Base-by-base conservation (phyloP, 1,140 invertebrate genomes). In the Medauroidea extradentata region DNA sequence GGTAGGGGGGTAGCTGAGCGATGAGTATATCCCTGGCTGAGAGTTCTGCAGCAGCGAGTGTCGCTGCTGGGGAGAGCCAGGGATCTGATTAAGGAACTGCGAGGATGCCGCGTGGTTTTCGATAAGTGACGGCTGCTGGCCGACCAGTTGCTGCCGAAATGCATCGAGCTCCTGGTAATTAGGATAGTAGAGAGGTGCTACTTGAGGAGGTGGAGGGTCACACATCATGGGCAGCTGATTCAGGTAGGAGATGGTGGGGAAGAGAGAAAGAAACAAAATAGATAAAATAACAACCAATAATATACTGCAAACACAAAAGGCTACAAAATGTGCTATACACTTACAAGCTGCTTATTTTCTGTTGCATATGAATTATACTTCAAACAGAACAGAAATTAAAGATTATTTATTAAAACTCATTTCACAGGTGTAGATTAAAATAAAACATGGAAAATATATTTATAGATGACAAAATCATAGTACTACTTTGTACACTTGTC, bases 1-100 rank as follows among this genome's bases (percentile, higher is more conserved):
- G 58, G 52, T 27, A 8, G 69, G 67, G 57, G 71, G 71, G 38
- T 71, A 68, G 62, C 67, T 69, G 54, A 71, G 73, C 3, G 73
- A 63, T 41, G 71, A 73, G 13, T 71, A 61, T 25, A 25, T 29
- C 39, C 41, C 39, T 7, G 53, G 46, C 3, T 59, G 21, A 16
- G 53, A 57, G 41, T 52, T 42, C 43, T 46, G 54, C 19, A 53
- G 38, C 34, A 43, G 2, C 18, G 48, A 53, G 13, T 53, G 57
- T 8, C 29, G 61, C 34, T 55, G 63, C 53, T 61, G 62, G 18
- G 57, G 65, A 24, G 61, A 66, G 23, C 48, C 55, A 14, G 64
- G 67, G 43, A 60, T 46, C 44, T 19, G 44, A 2, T 51, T 50
- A 13, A 60, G 57, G 38, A 57, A 57, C 18, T 43, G 27, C 39